These are phyloP conservation scores for Pinna nobilis DNA, from an alignment of 1,140 invertebrate genomes.

Conservation along the genomic window DNA sequence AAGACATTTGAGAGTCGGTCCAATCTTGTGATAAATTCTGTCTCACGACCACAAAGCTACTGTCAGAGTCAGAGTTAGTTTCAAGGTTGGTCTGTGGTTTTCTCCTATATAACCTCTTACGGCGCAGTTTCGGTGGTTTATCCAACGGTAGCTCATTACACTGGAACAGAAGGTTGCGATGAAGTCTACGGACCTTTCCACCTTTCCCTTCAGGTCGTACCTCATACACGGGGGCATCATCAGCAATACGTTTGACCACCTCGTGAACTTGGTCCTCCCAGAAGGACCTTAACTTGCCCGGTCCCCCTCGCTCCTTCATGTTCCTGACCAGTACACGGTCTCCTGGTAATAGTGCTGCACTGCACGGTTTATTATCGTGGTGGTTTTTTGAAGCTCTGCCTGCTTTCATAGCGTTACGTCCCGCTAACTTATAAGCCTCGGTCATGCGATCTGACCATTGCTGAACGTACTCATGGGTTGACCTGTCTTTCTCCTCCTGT, in stretches of 20 bases:
- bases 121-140: not conserved
- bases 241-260: not conserved
- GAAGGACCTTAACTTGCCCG: slow-evolving; percentile 2
- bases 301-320: slow-evolving; percentile 10
- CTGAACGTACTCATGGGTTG: not conserved
- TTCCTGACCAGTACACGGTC: slow-evolving; percentile 36
- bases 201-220: not conserved
- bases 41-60: too few relatives aligned
- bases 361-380: slow-evolving; percentile 5
- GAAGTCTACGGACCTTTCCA: not conserved
- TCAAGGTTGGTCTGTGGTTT: too few relatives aligned
- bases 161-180: not conserved
- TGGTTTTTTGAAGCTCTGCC: not conserved
- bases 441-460: not conserved
- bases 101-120: not conserved
- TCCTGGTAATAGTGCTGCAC: slow-evolving; percentile 5
- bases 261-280: slow-evolving; percentile 7
- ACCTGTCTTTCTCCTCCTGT: not conserved
- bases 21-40: too few relatives aligned
- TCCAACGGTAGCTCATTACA: not conserved
- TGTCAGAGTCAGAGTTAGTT: too few relatives aligned
- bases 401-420: not conserved
- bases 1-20: too few relatives aligned
- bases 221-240: not conserved
- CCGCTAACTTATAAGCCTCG: slow-evolving; percentile 21